These are phyloP conservation scores for Hyperopisus bebe DNA, from an alignment of 2,113 vertebrate species.

Conservation along the genomic window DNA sequence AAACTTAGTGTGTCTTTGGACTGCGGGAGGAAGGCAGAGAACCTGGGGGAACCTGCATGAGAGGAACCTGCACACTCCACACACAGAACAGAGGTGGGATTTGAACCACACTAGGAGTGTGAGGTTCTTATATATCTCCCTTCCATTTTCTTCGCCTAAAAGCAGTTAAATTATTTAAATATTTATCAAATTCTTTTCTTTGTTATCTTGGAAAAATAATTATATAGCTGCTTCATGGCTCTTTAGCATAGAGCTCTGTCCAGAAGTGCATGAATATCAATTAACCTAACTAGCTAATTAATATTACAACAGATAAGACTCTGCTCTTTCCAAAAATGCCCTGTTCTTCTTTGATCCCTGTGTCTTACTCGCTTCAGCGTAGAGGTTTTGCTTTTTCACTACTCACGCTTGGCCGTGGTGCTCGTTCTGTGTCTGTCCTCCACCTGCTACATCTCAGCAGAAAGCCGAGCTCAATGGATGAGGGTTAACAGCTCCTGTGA, in stretches of 20 bases:
- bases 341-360: not conserved
- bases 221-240: not conserved
- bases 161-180: not conserved
- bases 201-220: not conserved
- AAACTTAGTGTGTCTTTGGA: not conserved
- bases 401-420: not conserved
- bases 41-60: not conserved
- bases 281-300: not conserved
- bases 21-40: not conserved
- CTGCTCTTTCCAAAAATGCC: not conserved
- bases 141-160: not conserved
- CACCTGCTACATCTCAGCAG: conserved; percentile 6
- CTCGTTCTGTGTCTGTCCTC: not conserved
- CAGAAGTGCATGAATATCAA: not conserved
- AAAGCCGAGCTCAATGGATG: not conserved
- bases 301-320: not conserved
- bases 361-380: not conserved
- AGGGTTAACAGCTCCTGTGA: conserved; percentile 1
- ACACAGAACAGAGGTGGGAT: not conserved
- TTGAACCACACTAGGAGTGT: not conserved
- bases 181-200: not conserved
- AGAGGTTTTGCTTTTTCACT: not conserved
- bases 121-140: not conserved
- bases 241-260: not conserved
- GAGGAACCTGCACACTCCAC: not conserved